Conservation (phyloP, 92 coral and sea anemone genomes). For the Zoanthus sociatus region DNA sequence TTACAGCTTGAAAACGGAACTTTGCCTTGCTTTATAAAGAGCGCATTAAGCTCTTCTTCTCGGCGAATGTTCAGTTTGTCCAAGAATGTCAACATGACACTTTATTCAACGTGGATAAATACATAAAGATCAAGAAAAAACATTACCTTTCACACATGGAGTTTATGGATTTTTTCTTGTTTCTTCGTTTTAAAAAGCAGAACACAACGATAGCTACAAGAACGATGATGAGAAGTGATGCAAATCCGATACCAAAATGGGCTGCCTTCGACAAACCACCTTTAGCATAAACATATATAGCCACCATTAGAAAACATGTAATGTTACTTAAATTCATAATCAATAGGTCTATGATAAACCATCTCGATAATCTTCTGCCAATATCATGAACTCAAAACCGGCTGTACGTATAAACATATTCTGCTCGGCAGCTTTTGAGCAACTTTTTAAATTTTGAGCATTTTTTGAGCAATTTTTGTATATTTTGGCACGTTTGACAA, state of each 20-base stretch:
- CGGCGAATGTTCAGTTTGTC: no score
- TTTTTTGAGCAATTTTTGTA: background rate
- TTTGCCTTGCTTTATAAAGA: no score
- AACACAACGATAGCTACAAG: background rate
- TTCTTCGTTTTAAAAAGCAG: background rate
- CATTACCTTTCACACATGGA: constrained; percentile 22
- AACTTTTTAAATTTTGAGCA: background rate
- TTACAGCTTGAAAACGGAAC: no score
- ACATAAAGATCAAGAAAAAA: no score
- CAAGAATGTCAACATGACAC: background rate
- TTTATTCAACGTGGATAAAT: background rate
- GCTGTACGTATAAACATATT: background rate
- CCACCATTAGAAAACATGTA: background rate
- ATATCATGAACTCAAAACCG: no score
- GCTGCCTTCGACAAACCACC: constrained; percentile 6
- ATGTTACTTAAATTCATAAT: background rate
- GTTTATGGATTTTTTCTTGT: background rate
- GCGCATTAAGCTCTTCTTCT: no score
- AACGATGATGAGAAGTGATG: background rate
- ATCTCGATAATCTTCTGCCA: no score
- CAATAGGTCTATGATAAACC: background rate
- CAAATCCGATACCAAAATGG: background rate
- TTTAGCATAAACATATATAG: background rate
- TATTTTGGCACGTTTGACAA: no score
- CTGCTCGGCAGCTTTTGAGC: background rate